A percentile compares a stretch with the other conserved stretches of the same genome.
Evolutionary conservation across 2,797 vertebrate species (phyloP).

Genomic region (Cichlasoma orientale): DNA sequence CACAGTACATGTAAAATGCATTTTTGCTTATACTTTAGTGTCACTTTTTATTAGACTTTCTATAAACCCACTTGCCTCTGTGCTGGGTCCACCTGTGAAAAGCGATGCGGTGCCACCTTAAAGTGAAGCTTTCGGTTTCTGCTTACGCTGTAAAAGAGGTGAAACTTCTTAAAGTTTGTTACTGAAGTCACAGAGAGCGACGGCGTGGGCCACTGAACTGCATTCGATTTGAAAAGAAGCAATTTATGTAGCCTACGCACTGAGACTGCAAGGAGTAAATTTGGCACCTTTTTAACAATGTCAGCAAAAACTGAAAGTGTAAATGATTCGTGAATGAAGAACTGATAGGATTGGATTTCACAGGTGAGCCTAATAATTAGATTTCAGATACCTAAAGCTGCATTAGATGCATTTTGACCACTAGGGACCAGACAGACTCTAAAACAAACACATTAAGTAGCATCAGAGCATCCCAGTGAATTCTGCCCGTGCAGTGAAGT

Average conservation of each 20-base stretch:
- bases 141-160: background rate
- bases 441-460: background rate
- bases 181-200: background rate
- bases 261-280: background rate
- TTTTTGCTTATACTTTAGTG: background rate
- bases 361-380: background rate
- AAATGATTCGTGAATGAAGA: background rate
- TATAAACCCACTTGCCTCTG: background rate
- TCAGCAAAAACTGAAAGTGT: background rate
- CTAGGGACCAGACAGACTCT: background rate
- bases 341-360: background rate
- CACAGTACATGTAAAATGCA: background rate
- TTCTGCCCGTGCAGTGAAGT: accelerated
- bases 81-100: background rate
- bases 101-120: background rate
- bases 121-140: background rate
- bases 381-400: background rate
- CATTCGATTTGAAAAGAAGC: no score
- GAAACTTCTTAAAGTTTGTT: no score
- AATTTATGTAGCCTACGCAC: background rate
- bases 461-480: background rate
- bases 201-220: background rate
- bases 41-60: background rate
- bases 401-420: background rate
- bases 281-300: no score